Evolutionary conservation across 2,113 vertebrate species (phyloP).

Genomic region (Oenanthe melanoleuca): DNA sequence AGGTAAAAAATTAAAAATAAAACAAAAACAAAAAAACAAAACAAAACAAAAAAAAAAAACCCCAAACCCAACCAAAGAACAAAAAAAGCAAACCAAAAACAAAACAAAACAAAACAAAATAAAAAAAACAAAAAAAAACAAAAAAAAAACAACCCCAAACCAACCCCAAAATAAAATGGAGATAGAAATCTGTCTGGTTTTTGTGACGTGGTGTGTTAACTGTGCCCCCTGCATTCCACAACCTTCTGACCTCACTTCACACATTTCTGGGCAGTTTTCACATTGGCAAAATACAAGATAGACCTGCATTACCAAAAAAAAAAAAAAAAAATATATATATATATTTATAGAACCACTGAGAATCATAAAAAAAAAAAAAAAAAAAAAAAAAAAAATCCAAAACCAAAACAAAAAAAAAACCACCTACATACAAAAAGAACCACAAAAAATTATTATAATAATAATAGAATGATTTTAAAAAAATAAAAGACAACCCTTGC

Average conservation of each 20-base stretch:
- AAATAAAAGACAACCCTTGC: too few relatives aligned
- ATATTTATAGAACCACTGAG: too few relatives aligned
- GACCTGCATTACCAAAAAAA: not conserved
- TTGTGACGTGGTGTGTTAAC: not conserved
- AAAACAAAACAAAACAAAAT: not conserved
- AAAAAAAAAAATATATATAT: not conserved
- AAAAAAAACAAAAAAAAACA: too few relatives aligned
- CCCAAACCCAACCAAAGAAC: not conserved
- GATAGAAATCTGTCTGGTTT: not conserved
- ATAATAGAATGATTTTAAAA: too few relatives aligned
- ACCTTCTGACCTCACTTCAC: not conserved
- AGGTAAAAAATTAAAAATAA: constrained; percentile 80
- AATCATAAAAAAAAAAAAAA: too few relatives aligned
- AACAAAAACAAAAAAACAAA: not conserved
- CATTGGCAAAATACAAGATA: constrained; percentile 39
- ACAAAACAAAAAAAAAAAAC: not conserved
- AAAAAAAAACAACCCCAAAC: too few relatives aligned
- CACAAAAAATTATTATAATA: too few relatives aligned
- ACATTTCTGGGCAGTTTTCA: constrained; percentile 6
- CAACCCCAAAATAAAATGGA: constrained; percentile 47
- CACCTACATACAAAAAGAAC: too few relatives aligned
- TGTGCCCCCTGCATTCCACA: not conserved
- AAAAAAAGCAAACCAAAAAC: not conserved
- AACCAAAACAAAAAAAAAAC: too few relatives aligned
- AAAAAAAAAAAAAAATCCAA: too few relatives aligned